phyloP scores from a whole-genome alignment of 1,140 invertebrate species.

The Macrobrachium nipponense region DNA sequence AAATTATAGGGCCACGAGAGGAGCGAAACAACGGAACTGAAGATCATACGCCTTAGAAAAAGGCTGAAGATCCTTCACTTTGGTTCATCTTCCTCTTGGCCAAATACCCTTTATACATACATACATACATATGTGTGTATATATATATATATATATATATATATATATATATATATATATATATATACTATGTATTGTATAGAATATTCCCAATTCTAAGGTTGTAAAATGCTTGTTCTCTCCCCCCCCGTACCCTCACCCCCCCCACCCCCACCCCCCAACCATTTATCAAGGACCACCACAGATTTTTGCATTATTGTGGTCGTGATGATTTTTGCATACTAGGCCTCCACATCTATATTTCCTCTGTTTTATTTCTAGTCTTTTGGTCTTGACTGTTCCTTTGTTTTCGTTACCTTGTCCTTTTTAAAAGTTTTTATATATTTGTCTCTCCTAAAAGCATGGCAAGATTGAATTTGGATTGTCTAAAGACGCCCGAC shows the following conservation, averaged over 20 bases:
- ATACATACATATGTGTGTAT: background rate
- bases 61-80: too few species aligned
- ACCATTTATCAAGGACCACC: background rate
- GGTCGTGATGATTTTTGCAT: too few species aligned
- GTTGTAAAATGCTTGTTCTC: background rate
- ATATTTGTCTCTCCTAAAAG: conserved; percentile 51
- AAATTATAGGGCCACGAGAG: too few species aligned
- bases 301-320: too few species aligned
- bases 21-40: too few species aligned
- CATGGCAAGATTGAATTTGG: conserved; percentile 59
- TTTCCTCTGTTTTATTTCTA: background rate
- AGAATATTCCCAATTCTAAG: too few species aligned
- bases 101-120: background rate
- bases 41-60: too few species aligned
- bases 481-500: conserved; percentile 61
- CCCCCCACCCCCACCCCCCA: too few species aligned
- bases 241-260: background rate
- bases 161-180: background rate
- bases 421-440: conserved; percentile 5
- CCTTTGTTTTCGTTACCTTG: conserved; percentile 4
- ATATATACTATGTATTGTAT: background rate
- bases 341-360: background rate
- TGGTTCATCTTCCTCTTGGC: too few species aligned
- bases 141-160: conserved; percentile 5
- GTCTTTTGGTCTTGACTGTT: conserved; percentile 1